Evolutionary conservation across 2,113 vertebrate genomes (phyloP).

Genomic region (Cathartes aura): DNA sequence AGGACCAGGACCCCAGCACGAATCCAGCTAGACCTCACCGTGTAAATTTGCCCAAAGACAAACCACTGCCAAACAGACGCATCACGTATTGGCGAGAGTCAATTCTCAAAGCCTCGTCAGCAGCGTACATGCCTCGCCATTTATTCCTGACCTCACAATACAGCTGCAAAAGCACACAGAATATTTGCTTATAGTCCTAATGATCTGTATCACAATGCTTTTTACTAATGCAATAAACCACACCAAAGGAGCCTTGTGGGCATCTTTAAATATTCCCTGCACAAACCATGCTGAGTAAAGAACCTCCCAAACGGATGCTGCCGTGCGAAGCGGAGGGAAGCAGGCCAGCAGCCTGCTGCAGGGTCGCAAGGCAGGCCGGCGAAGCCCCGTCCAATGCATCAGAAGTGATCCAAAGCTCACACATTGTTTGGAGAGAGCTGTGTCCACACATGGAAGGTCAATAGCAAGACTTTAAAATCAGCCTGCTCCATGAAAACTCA

Average conservation of each 20-base stretch:
- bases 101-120: not conserved
- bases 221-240: not conserved
- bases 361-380: not conserved
- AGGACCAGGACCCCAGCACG: not conserved
- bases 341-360: not conserved
- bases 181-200: not conserved
- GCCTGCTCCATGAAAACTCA: not conserved
- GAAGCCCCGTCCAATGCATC: not conserved
- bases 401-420: not conserved
- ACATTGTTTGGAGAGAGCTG: not conserved
- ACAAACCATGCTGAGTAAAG: not conserved
- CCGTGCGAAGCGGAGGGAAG: fast-evolving
- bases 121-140: fast-evolving
- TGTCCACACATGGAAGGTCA: not conserved
- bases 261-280: conserved; percentile 21
- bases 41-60: not conserved
- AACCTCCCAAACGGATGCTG: not conserved
- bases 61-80: not conserved
- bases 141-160: fast-evolving
- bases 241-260: not conserved
- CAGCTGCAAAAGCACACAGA: not conserved
- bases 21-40: not conserved
- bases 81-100: fast-evolving
- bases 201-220: not conserved
- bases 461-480: not conserved